These are phyloP conservation scores for Acinonyx jubatus DNA, from an alignment of 2,113 vertebrate genomes.

Conservation along the genomic window DNA sequence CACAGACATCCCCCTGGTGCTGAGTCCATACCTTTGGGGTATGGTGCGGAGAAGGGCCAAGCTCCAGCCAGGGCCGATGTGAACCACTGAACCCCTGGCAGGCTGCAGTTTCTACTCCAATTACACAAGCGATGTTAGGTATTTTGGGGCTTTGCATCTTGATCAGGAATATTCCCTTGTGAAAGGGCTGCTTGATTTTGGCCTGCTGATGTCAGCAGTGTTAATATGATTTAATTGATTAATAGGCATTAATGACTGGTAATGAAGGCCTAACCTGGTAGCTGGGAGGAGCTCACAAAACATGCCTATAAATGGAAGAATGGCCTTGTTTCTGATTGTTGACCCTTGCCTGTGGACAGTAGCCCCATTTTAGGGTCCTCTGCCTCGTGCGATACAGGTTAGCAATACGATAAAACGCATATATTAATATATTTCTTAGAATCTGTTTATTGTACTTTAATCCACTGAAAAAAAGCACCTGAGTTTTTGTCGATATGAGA, in stretches of 20 bases:
- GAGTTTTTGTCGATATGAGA: background rate
- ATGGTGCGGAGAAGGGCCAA: background rate
- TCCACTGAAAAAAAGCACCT: background rate
- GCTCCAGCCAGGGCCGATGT: background rate
- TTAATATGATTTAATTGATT: constrained; percentile 60
- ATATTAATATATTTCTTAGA: constrained; percentile 8
- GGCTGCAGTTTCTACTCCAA: background rate
- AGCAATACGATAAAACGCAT: constrained; percentile 20
- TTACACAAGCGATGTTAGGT: background rate
- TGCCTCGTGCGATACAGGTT: background rate
- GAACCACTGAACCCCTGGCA: background rate
- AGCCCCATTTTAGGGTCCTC: background rate
- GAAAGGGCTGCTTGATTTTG: background rate
- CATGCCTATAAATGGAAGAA: background rate
- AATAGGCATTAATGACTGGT: constrained; percentile 15
- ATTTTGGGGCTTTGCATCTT: background rate
- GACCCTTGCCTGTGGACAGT: background rate
- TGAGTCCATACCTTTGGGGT: background rate
- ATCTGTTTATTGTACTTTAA: constrained; percentile 8
- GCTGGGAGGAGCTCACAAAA: background rate
- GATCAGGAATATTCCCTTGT: constrained; percentile 10
- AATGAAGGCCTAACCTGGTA: constrained; percentile 36
- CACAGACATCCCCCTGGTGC: background rate
- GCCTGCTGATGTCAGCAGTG: background rate
- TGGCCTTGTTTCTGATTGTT: background rate